Evolutionary conservation across 23 tunicate species (phyloP), one percentile per base, ranked within the genome.

Genomic region (Trididemnum nubilum): DNA sequence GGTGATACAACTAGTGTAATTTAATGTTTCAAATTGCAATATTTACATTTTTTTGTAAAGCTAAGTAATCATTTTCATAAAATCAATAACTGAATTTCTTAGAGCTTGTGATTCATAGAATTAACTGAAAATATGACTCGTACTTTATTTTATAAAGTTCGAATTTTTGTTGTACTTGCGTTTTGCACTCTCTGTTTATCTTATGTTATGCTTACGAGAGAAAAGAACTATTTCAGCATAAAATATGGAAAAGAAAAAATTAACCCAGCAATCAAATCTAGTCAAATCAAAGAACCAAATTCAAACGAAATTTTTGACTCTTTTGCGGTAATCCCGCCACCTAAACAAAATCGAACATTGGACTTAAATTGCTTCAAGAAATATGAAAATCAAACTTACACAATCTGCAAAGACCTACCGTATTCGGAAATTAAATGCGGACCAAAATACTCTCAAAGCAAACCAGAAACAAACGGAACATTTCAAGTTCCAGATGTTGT

Each of bases 401-500:
- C 52, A 54, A 26, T 77, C 7, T 77, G 81, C 31, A 33, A 24
- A 5, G 38, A 52, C 2, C 25, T 77, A 54, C 81, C 81, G 25
- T 77, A 24, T 28, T 15, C 67, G 4, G 67, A 77, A 52, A 77
- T 77, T 2, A 77, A 77, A 30, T 77, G 81, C 31, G 81, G 81
- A 52, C 30, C 57, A 23, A 40, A 73, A 38, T 38, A 38, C 12
- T 38, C 57, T 3, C 57, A 39, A 23, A 39, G 19, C 25, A 73
- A 73, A 38, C 9, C 25, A n/a, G 30, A 73, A 12, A 27, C 7
- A 21, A 25, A n/a, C 30, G 31, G 36, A 54, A 21, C 38, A 32
- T 77, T 52, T 77, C 19, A 51, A 3, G 81, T 77, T 9, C 81
- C 81, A 31, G 67, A 77, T 57, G 81, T 52, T 52, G 40, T 77